A percentile compares a stretch with the other conserved stretches of the same genome.
These are phyloP conservation scores for Odontomachus brunneus DNA, from an alignment of 1,140 invertebrate genomes.

Conservation along the genomic window DNA sequence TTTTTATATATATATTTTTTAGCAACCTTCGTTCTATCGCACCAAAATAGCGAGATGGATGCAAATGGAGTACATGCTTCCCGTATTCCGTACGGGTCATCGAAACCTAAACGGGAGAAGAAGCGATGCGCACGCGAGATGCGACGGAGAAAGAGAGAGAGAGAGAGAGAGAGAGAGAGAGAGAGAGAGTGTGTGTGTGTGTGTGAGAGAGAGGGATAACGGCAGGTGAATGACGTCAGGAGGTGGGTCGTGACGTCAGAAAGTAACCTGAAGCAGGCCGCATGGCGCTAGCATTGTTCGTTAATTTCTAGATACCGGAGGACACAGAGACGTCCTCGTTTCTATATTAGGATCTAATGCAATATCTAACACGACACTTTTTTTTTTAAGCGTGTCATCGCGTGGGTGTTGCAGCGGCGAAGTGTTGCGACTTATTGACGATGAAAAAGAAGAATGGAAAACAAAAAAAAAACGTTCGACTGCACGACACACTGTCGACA, in stretches of 20 bases:
- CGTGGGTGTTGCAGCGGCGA: conserved; percentile 1
- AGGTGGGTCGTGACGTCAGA: conserved; percentile 76
- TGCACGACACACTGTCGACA: too few relatives aligned
- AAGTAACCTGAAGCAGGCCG: conserved; percentile 62
- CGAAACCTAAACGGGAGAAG: conserved; percentile 14
- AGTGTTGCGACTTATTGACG: neutral
- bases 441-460: neutral
- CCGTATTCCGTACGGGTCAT: neutral
- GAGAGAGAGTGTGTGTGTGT: too few relatives aligned
- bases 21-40: conserved; percentile 6
- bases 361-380: conserved; percentile 34
- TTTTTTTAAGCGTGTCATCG: conserved; percentile 31
- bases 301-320: conserved; percentile 46
- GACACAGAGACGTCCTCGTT: conserved; percentile 43
- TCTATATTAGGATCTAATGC: conserved; percentile 58
- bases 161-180: conserved; percentile 44
- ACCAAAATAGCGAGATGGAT: conserved; percentile 27
- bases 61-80: neutral
- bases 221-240: conserved; percentile 79
- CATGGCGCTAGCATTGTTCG: conserved; percentile 7
- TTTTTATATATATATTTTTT: neutral
- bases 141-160: conserved; percentile 44
- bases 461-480: too few relatives aligned
- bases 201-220: conserved; percentile 38
- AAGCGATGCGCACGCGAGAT: conserved; percentile 30